These are phyloP conservation scores for Bombus consobrinus DNA, from an alignment of 1,140 invertebrate genomes.

Conservation along the genomic window DNA sequence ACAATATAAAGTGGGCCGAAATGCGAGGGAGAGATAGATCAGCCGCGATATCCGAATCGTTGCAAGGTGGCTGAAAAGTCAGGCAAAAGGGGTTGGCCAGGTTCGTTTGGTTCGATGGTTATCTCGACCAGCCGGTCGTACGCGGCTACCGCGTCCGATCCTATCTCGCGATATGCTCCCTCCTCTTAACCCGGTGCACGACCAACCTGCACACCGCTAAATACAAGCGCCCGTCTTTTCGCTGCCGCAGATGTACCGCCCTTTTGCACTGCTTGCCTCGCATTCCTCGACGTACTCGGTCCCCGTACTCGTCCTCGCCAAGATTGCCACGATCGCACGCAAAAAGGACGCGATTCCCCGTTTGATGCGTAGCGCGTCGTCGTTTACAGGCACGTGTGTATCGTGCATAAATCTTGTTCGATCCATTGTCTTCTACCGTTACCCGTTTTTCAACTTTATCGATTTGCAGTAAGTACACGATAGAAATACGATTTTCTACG, in stretches of 20 bases:
- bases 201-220: constrained; percentile 55
- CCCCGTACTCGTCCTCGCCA: neutral
- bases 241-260: constrained; percentile 61
- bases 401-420: neutral
- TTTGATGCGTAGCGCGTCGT: neutral
- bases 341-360: constrained; percentile 2
- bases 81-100: constrained; percentile 60
- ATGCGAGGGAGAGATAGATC: constrained; percentile 52
- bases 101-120: constrained; percentile 48
- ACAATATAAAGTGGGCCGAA: constrained; percentile 52
- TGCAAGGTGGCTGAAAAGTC: constrained; percentile 61
- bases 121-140: constrained; percentile 67
- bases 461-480: neutral
- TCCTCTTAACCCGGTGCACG: constrained; percentile 66
- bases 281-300: constrained; percentile 47
- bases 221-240: constrained; percentile 61
- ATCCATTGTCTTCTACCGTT: neutral
- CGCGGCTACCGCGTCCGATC: constrained; percentile 61
- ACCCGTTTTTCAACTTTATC: too few species aligned
- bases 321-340: neutral
- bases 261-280: constrained; percentile 60
- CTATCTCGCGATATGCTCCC: constrained; percentile 65
- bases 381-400: neutral
- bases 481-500: neutral
- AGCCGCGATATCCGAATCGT: constrained; percentile 35